A percentile compares a stretch with the other conserved stretches of the same genome.
Conservation (phyloP, 2,113 vertebrate genomes). For the Limnothrissa miodon region DNA sequence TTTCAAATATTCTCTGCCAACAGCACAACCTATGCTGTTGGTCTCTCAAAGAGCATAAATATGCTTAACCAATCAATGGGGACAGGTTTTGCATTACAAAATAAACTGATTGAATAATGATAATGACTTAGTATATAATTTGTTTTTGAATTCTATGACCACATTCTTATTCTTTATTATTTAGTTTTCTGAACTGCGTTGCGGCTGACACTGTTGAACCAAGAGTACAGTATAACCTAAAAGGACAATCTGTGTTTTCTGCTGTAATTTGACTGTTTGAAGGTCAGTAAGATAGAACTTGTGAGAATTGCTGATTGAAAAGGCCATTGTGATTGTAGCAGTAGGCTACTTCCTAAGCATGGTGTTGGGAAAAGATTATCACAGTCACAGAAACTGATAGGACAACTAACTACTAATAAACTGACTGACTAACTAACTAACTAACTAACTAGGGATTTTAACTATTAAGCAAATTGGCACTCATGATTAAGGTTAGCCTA, state of each 20-base stretch:
- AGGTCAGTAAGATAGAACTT: not conserved
- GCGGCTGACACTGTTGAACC: not conserved
- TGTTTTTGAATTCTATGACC: not conserved
- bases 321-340: no score
- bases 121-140: not conserved
- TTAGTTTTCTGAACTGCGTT: not conserved
- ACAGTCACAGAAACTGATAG: no score
- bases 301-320: no score
- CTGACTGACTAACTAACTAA: no score
- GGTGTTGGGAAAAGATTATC: no score
- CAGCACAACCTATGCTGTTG: slow-evolving; percentile 66
- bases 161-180: not conserved
- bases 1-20: slow-evolving; percentile 75
- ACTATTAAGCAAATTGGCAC: no score
- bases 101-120: slow-evolving; percentile 2
- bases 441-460: no score
- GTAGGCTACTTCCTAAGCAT: no score
- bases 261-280: not conserved
- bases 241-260: not conserved
- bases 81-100: not conserved
- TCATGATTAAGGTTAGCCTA: no score
- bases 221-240: not conserved
- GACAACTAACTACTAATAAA: no score
- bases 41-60: slow-evolving; percentile 56
- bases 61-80: slow-evolving; percentile 45